Percentiles rank a stretch among this genome's conserved stretches.
These are phyloP conservation scores for Deilephila porcellus DNA, from an alignment of 2,888 invertebrate genomes.

Conservation along the genomic window DNA sequence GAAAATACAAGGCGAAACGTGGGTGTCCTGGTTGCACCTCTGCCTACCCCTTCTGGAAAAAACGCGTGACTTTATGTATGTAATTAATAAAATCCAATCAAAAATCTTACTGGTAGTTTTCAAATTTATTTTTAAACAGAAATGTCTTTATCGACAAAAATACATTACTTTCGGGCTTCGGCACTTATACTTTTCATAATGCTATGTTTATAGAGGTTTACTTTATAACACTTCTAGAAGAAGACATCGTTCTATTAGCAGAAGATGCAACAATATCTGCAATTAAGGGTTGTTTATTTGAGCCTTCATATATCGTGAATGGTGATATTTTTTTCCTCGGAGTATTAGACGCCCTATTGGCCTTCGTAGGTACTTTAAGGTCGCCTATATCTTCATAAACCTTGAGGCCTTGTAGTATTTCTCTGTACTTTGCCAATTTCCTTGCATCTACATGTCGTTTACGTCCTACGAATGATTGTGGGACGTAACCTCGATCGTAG, in stretches of 20 bases:
- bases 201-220: not conserved
- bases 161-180: too few species aligned
- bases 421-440: conserved; percentile 64
- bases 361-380: conserved; percentile 55
- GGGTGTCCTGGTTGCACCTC: too few species aligned
- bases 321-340: conserved; percentile 53
- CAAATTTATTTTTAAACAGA: too few species aligned
- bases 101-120: too few species aligned
- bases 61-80: too few species aligned
- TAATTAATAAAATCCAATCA: too few species aligned
- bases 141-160: too few species aligned
- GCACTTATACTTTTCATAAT: not conserved
- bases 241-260: conserved; percentile 36
- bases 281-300: conserved; percentile 31
- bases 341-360: conserved; percentile 74
- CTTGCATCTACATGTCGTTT: conserved; percentile 50
- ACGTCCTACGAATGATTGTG: conserved; percentile 35
- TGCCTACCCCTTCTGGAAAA: too few species aligned
- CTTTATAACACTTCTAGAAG: conserved; percentile 32
- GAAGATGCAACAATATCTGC: conserved; percentile 35
- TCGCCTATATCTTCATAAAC: conserved; percentile 65
- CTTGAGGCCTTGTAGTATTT: conserved; percentile 68
- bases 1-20: too few species aligned
- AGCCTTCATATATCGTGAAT: conserved; percentile 40
- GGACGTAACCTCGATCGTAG: conserved; percentile 45